These are phyloP conservation scores for Tadarida brasiliensis DNA, from an alignment of 2,797 vertebrate species.

Conservation along the genomic window DNA sequence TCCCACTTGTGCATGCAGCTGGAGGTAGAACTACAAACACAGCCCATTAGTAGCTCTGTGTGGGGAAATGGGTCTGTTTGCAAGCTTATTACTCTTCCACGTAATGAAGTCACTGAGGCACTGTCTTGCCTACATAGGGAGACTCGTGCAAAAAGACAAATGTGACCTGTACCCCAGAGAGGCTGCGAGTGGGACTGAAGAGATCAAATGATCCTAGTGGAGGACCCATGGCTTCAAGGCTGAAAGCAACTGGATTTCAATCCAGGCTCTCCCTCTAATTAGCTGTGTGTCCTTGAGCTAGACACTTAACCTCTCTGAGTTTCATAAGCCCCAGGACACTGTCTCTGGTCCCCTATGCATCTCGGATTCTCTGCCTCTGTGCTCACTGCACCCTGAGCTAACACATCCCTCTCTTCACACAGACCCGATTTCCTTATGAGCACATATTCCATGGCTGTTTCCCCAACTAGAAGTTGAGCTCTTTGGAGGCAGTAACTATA, in stretches of 20 bases:
- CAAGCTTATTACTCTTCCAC: neutral
- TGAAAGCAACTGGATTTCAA: neutral
- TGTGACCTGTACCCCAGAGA: neutral
- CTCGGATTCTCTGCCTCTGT: neutral
- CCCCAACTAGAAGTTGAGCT: neutral
- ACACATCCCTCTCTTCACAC: neutral
- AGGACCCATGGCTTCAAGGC: neutral
- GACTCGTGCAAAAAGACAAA: neutral
- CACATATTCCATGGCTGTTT: neutral
- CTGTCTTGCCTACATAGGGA: neutral
- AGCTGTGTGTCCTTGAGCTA: neutral
- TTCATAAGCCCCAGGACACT: neutral
- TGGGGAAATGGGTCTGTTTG: neutral
- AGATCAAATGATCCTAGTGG: neutral
- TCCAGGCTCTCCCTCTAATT: neutral
- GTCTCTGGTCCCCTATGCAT: neutral
- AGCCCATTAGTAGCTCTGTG: neutral
- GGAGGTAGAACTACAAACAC: too few relatives aligned
- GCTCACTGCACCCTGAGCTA: fast-evolving
- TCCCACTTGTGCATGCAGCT: neutral
- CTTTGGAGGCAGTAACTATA: neutral
- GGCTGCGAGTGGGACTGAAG: neutral
- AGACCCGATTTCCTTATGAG: neutral
- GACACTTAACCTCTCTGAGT: neutral
- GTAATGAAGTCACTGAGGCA: neutral